Evolutionary conservation across 2,113 vertebrate species (phyloP), one percentile per base, ranked within the genome.

Genomic region (Falcunculus frontatus): DNA sequence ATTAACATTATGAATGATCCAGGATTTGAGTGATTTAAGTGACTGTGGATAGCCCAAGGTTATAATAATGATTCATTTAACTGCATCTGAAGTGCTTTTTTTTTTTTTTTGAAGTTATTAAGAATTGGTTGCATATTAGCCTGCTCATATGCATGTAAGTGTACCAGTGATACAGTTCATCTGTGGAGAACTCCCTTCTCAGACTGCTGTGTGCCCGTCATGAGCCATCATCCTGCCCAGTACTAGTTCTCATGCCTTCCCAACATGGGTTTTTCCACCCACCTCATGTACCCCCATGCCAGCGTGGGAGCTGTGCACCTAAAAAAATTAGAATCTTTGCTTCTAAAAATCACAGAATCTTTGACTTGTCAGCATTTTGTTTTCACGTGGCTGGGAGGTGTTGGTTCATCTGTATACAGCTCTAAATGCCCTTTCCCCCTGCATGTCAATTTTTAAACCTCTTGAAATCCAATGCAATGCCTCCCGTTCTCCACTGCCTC

Each of bases 231-330:
- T 14, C 44, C 42, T 84, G 14, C 30, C 35, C 14, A 22, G 23
- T 35, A 8, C 11, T 15, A 2, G 23, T 64, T 41, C 29, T 84
- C 44, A 26, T 42, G 16, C 16, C 8, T 16, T 62, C 32, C 35
- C 50, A 49, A 27, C 5, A 8, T 0, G 14, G 5, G 10, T 10
- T 30, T 32, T 63, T 53, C 27, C n/a, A 32, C 15, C 7, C 22
- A 35, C 5, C 7, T 33, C 13, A 2, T 1, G 1, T 10, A 55
- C 13, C 16, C 76, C 46, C 35, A 6, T 10, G 20, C 4, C 32
- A 47, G 8, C 20, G 15, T 10, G 70, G 62, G 16, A 70, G 39
- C 33, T 65, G 5, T 25, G 35, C 0, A 1, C 13, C 4, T 42
- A 5, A 46, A 59, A 82, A 52, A n/a, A 2, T 8, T 50, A 47